Percentiles rank a stretch among this genome's conserved stretches.
These are phyloP conservation scores for Asteroscopus sphinx DNA, from an alignment of 2,888 invertebrate genomes.

Conservation along the genomic window DNA sequence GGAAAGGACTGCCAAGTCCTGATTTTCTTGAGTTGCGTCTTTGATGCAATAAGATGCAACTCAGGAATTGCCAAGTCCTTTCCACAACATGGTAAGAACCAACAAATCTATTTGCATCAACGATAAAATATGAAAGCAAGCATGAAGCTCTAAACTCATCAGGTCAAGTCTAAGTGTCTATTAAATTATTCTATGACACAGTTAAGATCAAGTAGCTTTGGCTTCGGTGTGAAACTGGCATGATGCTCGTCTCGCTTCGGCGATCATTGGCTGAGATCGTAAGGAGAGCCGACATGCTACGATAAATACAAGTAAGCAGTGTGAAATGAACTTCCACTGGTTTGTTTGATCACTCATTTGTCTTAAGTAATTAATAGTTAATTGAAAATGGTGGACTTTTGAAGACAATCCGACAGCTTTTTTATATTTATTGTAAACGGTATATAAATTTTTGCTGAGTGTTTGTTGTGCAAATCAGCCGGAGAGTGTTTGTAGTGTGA, in stretches of 20 bases:
- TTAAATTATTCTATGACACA: constrained; percentile 2
- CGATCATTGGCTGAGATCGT: constrained; percentile 34
- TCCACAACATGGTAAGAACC: too few species aligned
- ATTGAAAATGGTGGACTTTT: constrained; percentile 11
- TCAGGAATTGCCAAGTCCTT: too few species aligned
- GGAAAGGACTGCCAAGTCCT: too few species aligned
- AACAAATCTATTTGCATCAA: too few species aligned
- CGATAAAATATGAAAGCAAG: background rate
- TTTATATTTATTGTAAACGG: background rate
- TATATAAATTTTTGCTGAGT: too few species aligned
- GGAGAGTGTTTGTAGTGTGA: too few species aligned
- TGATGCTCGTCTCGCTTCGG: constrained; percentile 43
- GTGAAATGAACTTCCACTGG: constrained; percentile 36
- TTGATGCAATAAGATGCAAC: too few species aligned
- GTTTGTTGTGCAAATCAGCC: too few species aligned
- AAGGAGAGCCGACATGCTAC: constrained; percentile 32
- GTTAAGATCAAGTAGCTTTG: constrained; percentile 28
- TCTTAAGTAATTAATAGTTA: constrained; percentile 24
- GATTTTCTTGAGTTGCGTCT: too few species aligned
- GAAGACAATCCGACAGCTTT: constrained; percentile 1
- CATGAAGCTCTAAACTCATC: too few species aligned
- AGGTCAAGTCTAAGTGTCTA: too few species aligned
- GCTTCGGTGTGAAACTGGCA: constrained; percentile 51
- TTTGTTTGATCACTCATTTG: constrained; percentile 44
- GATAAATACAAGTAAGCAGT: constrained; percentile 22